Base-by-base conservation (phyloP, 2,888 invertebrate species). In the Microctonus hyperodae region DNA sequence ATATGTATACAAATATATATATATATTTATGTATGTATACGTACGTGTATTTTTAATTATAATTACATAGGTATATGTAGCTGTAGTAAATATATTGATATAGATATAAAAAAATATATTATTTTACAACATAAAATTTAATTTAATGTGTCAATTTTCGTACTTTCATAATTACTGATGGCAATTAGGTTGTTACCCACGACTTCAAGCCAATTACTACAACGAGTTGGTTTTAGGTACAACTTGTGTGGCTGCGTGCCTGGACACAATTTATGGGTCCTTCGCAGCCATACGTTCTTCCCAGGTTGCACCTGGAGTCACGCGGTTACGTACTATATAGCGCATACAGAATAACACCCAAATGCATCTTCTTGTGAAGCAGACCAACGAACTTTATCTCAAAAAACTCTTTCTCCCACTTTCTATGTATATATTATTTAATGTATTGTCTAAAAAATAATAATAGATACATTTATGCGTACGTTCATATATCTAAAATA, bases 231-330 rank as follows among this genome's bases (percentile, higher is more conserved):
- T 56, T 33, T 56, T 33, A 23, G 53, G 25, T 59, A 53, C 59
- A 28, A 44, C 48, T 44, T 22, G 16, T 58, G 63, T 48, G 28
- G 59, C 65, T 67, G 56, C 59, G 35, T 65, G 40, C 59, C 33
- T 53, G 59, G 25, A 35, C 7, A 44, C 40, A 63, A 70, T 70
- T 70, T 70, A 70, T 67, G 60, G 67, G 40, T 68, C 65, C 65
- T 65, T 63, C 51, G 48, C 67, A 16, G 53, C 33, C 51, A 16
- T 59, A 44, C 44, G 44, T 59, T 44, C 11, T 23, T 11, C 6
- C 44, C 1, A 4, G 7, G 9, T 20, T 13, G 37, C 37, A 57
- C 22, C 23, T 37, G 13, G 59, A 59, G 44, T 44, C 20, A 44
- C 28, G 7, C 53, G 20, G 16, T 10, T 56, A 33, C 33, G 20